Evolutionary conservation across 92 coral and sea anemone species (phyloP).

Genomic region (Umimayanthus kanabou): DNA sequence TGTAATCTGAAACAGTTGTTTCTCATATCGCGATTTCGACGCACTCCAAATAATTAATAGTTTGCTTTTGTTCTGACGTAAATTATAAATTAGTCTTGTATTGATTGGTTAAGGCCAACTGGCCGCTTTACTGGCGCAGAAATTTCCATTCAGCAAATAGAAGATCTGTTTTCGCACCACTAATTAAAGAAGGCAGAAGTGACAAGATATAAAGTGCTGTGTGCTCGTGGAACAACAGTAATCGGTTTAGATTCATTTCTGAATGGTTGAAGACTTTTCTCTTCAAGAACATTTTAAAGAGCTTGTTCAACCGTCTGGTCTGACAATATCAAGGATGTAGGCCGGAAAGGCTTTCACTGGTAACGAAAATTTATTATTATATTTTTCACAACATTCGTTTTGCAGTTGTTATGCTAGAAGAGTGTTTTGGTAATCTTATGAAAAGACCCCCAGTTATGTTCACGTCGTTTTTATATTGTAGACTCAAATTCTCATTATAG

Average conservation of each 20-base stretch:
- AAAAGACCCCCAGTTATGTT: not conserved
- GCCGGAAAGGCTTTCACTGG: not conserved
- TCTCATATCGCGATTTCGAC: not conserved
- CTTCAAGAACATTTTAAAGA: not conserved
- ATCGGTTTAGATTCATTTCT: not conserved
- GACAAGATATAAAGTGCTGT: not conserved
- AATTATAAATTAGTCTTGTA: not conserved
- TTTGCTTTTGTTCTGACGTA: not conserved
- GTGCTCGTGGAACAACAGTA: not conserved
- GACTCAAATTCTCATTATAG: not conserved
- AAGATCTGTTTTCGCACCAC: not conserved
- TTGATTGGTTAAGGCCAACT: not conserved
- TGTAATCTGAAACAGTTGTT: not conserved
- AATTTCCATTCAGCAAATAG: constrained; percentile 6
- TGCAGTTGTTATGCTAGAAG: not conserved
- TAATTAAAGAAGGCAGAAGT: not conserved
- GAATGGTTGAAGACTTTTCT: not conserved
- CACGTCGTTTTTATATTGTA: too few species aligned
- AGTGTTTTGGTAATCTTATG: not conserved
- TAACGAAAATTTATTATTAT: too few species aligned
- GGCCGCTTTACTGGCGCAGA: not conserved
- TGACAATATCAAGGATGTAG: not conserved
- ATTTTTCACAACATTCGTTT: not conserved
- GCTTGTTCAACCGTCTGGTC: not conserved
- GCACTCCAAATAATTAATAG: not conserved